These are phyloP conservation scores for Pyrgus malvae DNA, from an alignment of 2,888 invertebrate genomes.

Conservation along the genomic window DNA sequence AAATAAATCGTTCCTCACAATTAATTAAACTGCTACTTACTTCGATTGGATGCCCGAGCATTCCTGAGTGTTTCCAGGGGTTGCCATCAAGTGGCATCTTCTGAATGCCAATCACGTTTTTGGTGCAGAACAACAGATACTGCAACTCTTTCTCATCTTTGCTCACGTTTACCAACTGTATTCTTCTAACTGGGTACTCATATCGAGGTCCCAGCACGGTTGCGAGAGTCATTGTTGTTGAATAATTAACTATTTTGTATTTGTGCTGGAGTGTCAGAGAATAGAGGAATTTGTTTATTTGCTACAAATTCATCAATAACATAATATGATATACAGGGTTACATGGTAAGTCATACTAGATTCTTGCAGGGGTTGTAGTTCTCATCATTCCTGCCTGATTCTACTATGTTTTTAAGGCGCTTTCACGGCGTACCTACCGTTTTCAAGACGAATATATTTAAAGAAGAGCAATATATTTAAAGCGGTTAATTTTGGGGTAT, in stretches of 20 bases:
- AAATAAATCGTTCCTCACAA: too few relatives aligned
- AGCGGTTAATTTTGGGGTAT: too few relatives aligned
- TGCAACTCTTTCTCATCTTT: conserved; percentile 44
- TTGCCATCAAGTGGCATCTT: conserved; percentile 88
- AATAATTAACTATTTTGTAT: conserved; percentile 84
- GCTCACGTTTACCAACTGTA: conserved; percentile 59
- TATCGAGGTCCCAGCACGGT: conserved; percentile 86
- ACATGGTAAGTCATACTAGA: too few relatives aligned
- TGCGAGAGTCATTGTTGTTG: conserved; percentile 84
- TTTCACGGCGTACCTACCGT: too few relatives aligned
- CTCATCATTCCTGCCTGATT: too few relatives aligned
- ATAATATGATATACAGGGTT: too few relatives aligned
- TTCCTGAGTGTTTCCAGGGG: conserved; percentile 84
- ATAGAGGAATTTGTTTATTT: not conserved
- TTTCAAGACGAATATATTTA: too few relatives aligned
- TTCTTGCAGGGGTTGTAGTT: too few relatives aligned
- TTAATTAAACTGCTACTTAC: too few relatives aligned
- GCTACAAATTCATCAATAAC: not conserved
- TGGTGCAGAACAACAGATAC: conserved; percentile 84
- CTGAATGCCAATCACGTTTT: conserved; percentile 85
- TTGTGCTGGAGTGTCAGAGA: conserved; percentile 84
- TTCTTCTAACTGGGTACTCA: conserved; percentile 80
- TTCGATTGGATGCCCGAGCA: conserved; percentile 85
- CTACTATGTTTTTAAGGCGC: too few relatives aligned
- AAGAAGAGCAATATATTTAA: too few relatives aligned